Evolutionary conservation across 1,140 invertebrate genomes (phyloP).

Genomic region (Meteorus sp.): DNA sequence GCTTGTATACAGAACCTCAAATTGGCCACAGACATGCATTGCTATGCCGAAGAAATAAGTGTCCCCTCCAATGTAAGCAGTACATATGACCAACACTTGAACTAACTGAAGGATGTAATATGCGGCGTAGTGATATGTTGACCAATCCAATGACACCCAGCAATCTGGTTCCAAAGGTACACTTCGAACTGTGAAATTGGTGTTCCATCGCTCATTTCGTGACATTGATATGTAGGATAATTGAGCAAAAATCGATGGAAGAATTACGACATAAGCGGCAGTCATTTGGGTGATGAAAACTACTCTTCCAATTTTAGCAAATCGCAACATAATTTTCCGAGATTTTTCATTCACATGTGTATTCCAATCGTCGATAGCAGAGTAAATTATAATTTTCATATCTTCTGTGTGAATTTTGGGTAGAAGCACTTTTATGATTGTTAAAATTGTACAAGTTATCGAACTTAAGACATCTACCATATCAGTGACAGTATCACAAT

Average conservation of each 20-base stretch:
- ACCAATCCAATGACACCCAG: slow-evolving; percentile 16
- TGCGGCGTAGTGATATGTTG: not conserved
- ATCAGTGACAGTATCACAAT: slow-evolving; percentile 18
- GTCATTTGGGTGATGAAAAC: slow-evolving; percentile 20
- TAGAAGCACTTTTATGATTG: slow-evolving; percentile 21
- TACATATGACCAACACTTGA: slow-evolving; percentile 13
- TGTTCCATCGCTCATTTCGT: not conserved
- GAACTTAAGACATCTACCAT: slow-evolving; percentile 18
- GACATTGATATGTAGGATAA: not conserved
- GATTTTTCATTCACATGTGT: not conserved
- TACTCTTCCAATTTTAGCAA: slow-evolving; percentile 19
- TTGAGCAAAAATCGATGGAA: slow-evolving; percentile 11
- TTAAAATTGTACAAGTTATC: slow-evolving; percentile 5
- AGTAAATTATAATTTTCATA: slow-evolving; percentile 18
- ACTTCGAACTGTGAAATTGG: not conserved
- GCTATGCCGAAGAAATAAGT: slow-evolving; percentile 24
- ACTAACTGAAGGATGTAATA: slow-evolving; percentile 15
- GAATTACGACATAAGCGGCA: slow-evolving; percentile 10
- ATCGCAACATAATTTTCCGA: slow-evolving; percentile 9
- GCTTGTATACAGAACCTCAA: slow-evolving; percentile 5
- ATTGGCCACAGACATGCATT: slow-evolving; percentile 28
- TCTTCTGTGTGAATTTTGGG: slow-evolving; percentile 5
- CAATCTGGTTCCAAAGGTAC: slow-evolving; percentile 24
- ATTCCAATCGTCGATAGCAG: slow-evolving; percentile 24
- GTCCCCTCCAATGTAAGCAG: slow-evolving; percentile 20